Base-by-base conservation (phyloP, 2,797 vertebrate genomes). In the Petrocephalus sullivani region DNA sequence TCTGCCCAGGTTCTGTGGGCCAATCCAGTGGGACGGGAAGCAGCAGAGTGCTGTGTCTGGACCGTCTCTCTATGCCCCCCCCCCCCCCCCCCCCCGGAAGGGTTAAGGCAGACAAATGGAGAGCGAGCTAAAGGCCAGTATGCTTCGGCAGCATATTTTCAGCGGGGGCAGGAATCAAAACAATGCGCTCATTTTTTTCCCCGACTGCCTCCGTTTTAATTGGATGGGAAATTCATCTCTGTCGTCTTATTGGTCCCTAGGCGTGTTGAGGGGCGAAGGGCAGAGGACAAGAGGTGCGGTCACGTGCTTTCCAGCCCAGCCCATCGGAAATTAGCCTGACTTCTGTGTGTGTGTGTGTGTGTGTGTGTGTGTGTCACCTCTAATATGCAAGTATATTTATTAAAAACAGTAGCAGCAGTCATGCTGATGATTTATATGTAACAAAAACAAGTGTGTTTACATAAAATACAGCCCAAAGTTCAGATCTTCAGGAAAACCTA, bases 71-170 rank as follows among this genome's bases (percentile, higher is more conserved):
- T 87, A 92, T 91, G 21, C 23, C 12, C 81, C 1, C 28, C 28
- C 0, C 28, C 28, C 28, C 28, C 28, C 28, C 28, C 14, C 41
- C 81, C 82, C 61, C 53, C 21, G 49, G 93, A 95, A 93, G 94
- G 94, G 94, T 95, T 95, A 95, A 94, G 93, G 90, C 94, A 94
- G 93, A 95, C 92, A 94, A 95, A 95, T 92, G 92, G 90, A 92
- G 92, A 92, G 60, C 86, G 89, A 91, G 92, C 90, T 88, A 91
- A 89, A 89, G 87, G 89, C 91, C 83, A 94, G 94, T 91, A 90
- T 94, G 94, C 95, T 92, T 91, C 91, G 93, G 91, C 93, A 93
- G 94, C 94, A 95, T 91, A 93, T 94, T 95, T 95, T 93, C 89
- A 87, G 14, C 86, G 58, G 51, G 91, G 92, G 91, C 41, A 60